These are phyloP conservation scores for Neodiprion lecontei DNA, from an alignment of 1,140 invertebrate species.

Conservation along the genomic window DNA sequence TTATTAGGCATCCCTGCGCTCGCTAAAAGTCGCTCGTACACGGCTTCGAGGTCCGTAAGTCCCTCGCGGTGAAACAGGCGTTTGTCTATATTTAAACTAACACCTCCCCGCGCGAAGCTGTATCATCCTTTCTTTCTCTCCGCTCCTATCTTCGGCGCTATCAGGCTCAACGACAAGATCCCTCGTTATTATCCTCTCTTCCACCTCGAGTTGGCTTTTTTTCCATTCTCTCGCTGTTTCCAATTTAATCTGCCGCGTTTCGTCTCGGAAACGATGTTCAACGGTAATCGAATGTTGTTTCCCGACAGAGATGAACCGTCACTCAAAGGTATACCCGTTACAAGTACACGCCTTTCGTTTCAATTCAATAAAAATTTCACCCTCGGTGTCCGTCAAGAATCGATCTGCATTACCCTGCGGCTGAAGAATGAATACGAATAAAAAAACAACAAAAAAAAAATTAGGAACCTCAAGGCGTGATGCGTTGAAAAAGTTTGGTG, in stretches of 20 bases:
- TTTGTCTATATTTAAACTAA: neutral
- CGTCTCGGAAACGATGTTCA: no score
- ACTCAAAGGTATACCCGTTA: no score
- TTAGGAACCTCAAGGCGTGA: neutral
- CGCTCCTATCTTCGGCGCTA: neutral
- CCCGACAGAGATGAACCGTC: no score
- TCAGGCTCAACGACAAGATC: neutral
- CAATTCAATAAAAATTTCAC: slow-evolving; percentile 23
- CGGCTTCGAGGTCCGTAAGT: neutral
- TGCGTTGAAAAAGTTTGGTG: slow-evolving; percentile 5
- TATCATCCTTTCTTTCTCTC: neutral
- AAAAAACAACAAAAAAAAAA: neutral
- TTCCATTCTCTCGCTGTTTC: slow-evolving; percentile 29
- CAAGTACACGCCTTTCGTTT: no score
- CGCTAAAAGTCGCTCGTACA: neutral
- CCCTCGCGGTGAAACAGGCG: neutral
- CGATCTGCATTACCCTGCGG: neutral
- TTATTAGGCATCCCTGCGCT: neutral
- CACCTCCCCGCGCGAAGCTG: neutral
- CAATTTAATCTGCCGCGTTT: no score
- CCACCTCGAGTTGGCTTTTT: slow-evolving; percentile 12
- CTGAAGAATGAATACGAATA: neutral
- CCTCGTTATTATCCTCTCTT: neutral
- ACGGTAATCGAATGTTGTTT: no score
- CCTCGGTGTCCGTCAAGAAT: neutral